Evolutionary conservation across 2,888 invertebrate species (phyloP).

Genomic region (Myopa testacea): DNA sequence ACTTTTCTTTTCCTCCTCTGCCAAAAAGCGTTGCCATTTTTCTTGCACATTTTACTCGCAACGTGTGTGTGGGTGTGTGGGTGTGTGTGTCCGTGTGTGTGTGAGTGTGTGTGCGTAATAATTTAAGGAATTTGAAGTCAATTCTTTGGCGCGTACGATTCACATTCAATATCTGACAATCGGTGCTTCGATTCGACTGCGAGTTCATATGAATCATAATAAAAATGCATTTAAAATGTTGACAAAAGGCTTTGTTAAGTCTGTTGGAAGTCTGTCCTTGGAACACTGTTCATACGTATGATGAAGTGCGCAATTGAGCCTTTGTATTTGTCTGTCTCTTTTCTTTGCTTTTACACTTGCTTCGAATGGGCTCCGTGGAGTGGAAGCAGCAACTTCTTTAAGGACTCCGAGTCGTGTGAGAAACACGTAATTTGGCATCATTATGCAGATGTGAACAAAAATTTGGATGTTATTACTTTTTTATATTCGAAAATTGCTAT

Average conservation of each 20-base stretch:
- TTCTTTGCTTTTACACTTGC: slow-evolving; percentile 29
- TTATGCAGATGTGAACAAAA: slow-evolving; percentile 41
- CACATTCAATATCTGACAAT: slow-evolving; percentile 52
- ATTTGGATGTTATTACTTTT: slow-evolving; percentile 37
- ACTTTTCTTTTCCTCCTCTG: slow-evolving; percentile 45
- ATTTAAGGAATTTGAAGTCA: slow-evolving; percentile 65
- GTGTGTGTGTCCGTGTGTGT: slow-evolving; percentile 18
- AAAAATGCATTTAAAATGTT: slow-evolving; percentile 66
- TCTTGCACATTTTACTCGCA: slow-evolving; percentile 33
- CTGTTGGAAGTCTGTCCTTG: neutral
- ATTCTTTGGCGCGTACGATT: slow-evolving; percentile 55
- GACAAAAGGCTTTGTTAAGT: slow-evolving; percentile 58
- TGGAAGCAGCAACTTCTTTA: slow-evolving; percentile 38
- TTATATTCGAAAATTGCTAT: slow-evolving; percentile 47
- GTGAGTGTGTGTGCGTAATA: slow-evolving; percentile 54
- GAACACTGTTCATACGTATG: slow-evolving; percentile 9
- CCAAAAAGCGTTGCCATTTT: slow-evolving; percentile 33
- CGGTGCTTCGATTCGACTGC: slow-evolving; percentile 26
- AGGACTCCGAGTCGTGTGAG: slow-evolving; percentile 8
- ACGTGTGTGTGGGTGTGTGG: slow-evolving; percentile 3
- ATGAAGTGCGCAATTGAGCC: slow-evolving; percentile 48
- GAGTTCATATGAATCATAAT: slow-evolving; percentile 58
- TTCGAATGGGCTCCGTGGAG: slow-evolving; percentile 37
- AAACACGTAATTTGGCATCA: slow-evolving; percentile 40
- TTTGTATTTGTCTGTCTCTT: slow-evolving; percentile 27